Evolutionary conservation across 1,140 invertebrate species (phyloP), one percentile per base, ranked within the genome.

Genomic region (Penaeus japonicus): DNA sequence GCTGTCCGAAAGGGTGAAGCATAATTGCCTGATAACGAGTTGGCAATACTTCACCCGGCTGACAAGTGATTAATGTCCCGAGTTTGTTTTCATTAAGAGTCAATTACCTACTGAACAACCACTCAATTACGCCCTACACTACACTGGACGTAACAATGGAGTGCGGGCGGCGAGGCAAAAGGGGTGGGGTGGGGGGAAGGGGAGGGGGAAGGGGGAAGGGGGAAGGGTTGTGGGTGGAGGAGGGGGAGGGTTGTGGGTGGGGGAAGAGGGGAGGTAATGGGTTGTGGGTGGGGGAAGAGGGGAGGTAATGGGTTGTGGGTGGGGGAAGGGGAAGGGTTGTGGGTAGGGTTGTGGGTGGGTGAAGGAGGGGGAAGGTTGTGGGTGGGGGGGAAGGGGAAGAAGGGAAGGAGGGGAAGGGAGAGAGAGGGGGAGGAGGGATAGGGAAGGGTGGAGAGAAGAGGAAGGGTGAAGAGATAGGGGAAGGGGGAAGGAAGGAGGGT

Each of bases 71-170:
- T 83, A 62, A 83, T 83, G 80, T 62, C n/a, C 30, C 24, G 55
- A 83, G 57, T 83, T 83, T 83, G 57, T 83, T 83, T 83, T 83
- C 80, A 83, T 83, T 83, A 83, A 62, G 80, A 83, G 80, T 62
- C 55, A 83, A 83, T 83, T 83, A 62, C 57, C 55, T 83, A 57
- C 57, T 55, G 55, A 83, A 83, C 80, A 35, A 62, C 80, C 55
- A 57, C 80, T 59, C 80, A 54, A 83, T 83, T 62, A 83, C 57
- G 47, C 55, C 47, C 47, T 47, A 47, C 47, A 47, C 47, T 47
- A 7, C 47, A 47, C 47, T 47, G 47, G 47, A 47, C 47, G 47
- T 15, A 47, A 47, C 47, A 47, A 47, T 47, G 5, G n/a, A n/a
- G n/a, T n/a, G n/a, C n/a, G n/a, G 47, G 47, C 47, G 47, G 17